Base-by-base conservation (phyloP, 2,113 vertebrate genomes). In the Actenoides lindsayi region DNA sequence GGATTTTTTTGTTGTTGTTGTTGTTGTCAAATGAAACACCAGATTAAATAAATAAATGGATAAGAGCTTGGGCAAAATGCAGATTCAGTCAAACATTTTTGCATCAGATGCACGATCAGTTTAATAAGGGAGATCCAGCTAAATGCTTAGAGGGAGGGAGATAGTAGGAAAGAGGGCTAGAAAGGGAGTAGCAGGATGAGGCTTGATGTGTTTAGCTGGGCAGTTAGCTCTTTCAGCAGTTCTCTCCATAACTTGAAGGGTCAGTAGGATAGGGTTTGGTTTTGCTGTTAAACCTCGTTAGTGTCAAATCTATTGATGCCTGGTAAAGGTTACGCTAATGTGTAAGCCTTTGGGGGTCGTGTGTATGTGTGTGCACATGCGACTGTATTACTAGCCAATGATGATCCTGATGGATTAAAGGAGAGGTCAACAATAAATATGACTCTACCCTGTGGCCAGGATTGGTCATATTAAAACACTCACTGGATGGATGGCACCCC, bases 21-120 rank as follows among this genome's bases (percentile, higher is more conserved):
- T 56, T 69, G 64, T 39, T 60, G 44, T 65, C 19, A 60, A 79
- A 80, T 37, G 39, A 86, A 93, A 60, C 51, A 37, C 57, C 41
- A 68, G 89, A 82, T 67, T 37, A 86, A 93, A 96, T 90, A 90
- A 94, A 95, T 46, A 92, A 95, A 74, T 65, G 9, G 85, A 33
- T 21, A 70, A 91, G 59, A 60, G 77, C 71, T 63, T 2, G 0
- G 70, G 84, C 78, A 96, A 91, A 92, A 91, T 89, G 80, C 78
- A 64, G 54, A 89, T 94, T 93, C 76, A 88, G 74, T 89, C 81
- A 81, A 90, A 86, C 75, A 44, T 81, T 89, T 96, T 95, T 83
- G 33, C 63, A 91, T 91, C 54, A 53, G 59, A 77, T 62, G 78
- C 85, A 87, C 53, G 73, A 94, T 94, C 70, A 54, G 53, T 94